A percentile compares a stretch with the other conserved stretches of the same genome.
These are phyloP conservation scores for Xanthorhoe spadicearia DNA, from an alignment of 2,888 invertebrate genomes.

Conservation along the genomic window DNA sequence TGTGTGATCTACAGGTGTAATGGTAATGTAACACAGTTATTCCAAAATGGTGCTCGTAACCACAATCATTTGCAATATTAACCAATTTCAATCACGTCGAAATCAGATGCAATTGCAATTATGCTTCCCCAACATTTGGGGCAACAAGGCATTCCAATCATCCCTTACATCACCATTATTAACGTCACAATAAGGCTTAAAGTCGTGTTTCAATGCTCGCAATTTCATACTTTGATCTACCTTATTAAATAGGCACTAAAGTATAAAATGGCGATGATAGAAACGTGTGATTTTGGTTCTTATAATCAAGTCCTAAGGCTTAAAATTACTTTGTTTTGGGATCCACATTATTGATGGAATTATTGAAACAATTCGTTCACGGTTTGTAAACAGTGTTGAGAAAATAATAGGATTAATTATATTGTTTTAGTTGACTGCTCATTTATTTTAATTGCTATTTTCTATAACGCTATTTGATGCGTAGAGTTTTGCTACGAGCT, in stretches of 20 bases:
- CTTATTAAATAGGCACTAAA: background rate
- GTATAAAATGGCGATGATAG: background rate
- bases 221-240: background rate
- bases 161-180: background rate
- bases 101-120: constrained; percentile 26
- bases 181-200: background rate
- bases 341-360: background rate
- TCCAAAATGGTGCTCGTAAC: background rate
- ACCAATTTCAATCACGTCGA: constrained; percentile 20
- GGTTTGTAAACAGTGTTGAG: background rate
- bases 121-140: constrained; percentile 23
- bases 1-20: background rate
- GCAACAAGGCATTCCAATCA: constrained; percentile 12
- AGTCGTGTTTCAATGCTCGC: background rate
- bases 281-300: background rate
- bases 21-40: background rate
- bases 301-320: background rate
- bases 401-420: background rate
- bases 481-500: background rate
- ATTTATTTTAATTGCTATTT: background rate
- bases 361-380: background rate
- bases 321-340: background rate
- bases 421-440: background rate
- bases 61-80: constrained; percentile 20
- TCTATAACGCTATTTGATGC: background rate